These are phyloP conservation scores for Triplophysa dalaica DNA, from an alignment of 2,113 vertebrate genomes.

Conservation along the genomic window DNA sequence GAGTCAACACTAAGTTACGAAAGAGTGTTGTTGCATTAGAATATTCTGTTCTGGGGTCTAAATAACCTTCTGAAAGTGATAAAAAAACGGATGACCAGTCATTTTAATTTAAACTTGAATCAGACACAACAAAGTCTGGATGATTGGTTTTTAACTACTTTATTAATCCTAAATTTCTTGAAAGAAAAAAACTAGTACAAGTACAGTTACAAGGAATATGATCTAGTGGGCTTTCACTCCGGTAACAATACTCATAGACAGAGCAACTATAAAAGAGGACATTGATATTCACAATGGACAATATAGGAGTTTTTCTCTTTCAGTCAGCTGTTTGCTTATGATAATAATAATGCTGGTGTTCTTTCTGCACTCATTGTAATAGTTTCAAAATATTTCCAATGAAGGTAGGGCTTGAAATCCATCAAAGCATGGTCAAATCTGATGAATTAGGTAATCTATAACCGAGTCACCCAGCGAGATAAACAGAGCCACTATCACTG, in stretches of 20 bases:
- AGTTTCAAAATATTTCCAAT: background rate
- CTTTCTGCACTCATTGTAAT: background rate
- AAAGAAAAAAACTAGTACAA: background rate
- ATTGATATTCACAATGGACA: background rate
- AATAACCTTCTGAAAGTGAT: background rate
- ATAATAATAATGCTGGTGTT: no score
- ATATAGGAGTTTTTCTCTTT: background rate
- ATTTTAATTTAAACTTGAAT: no score
- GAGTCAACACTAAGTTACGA: no score
- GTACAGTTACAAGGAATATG: background rate
- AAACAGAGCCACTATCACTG: background rate
- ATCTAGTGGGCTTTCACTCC: background rate
- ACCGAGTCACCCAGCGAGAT: background rate
- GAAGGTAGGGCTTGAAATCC: background rate
- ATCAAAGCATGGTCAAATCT: background rate
- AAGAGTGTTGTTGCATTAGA: background rate
- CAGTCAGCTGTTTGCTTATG: no score
- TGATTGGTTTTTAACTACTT: no score
- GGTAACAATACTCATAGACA: background rate
- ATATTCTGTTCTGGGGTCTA: background rate
- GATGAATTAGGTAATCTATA: background rate
- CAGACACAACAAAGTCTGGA: no score
- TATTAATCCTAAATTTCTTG: no score
- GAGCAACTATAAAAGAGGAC: background rate
- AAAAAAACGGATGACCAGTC: no score